Conservation (phyloP, 2,797 vertebrate species). For the Antrozous pallidus region DNA sequence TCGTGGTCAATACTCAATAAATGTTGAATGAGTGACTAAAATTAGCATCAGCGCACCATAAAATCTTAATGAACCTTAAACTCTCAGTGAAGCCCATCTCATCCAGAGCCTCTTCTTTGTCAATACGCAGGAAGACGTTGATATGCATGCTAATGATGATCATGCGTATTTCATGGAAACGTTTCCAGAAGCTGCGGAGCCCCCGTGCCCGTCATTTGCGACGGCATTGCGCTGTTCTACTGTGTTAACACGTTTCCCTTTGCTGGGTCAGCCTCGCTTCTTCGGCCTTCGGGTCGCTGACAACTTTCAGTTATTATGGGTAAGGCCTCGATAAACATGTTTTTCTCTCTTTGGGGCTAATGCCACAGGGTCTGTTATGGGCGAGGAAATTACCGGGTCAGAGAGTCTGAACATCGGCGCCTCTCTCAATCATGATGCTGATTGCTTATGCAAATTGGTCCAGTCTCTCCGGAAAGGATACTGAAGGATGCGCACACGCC, state of each 20-base stretch:
- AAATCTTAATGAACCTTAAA: slow-evolving; percentile 58
- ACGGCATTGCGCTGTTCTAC: background rate
- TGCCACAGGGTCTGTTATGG: background rate
- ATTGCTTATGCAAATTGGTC: background rate
- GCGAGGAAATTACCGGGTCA: background rate
- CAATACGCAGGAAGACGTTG: slow-evolving; percentile 47
- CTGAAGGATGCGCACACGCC: background rate
- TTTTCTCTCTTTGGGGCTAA: slow-evolving; percentile 27
- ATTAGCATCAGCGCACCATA: slow-evolving; percentile 22
- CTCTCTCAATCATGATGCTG: background rate
- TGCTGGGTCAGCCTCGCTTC: background rate
- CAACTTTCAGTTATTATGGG: background rate
- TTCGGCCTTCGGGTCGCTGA: background rate
- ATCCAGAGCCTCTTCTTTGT: slow-evolving; percentile 34
- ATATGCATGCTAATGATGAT: background rate
- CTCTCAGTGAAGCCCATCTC: background rate
- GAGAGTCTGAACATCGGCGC: background rate
- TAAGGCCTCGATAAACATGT: background rate
- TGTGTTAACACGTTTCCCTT: background rate
- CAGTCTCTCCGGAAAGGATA: background rate
- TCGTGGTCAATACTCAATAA: slow-evolving; percentile 2
- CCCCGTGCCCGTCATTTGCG: background rate
- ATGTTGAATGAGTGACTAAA: slow-evolving; percentile 37
- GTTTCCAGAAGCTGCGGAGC: background rate
- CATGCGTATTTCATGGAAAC: background rate